phyloP scores from a whole-genome alignment of 2,888 invertebrate species.

The Leptopilina drosophilae region DNA sequence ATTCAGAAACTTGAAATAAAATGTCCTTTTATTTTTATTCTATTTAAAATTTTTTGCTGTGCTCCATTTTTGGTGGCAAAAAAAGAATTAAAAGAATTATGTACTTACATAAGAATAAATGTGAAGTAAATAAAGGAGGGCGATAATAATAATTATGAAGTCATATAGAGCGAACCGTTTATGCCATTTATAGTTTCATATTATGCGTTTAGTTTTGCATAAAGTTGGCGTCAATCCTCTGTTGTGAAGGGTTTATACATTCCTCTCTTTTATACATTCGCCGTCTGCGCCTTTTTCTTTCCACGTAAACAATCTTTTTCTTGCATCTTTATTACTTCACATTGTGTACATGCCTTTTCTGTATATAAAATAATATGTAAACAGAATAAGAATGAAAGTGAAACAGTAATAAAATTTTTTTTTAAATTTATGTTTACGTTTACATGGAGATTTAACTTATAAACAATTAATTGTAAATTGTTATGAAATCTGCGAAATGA shows the following conservation, averaged over 20 bases:
- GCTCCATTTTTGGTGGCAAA: not conserved
- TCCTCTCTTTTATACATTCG: not conserved
- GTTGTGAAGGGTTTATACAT: not conserved
- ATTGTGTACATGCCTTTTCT: not conserved
- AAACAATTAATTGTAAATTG: too few relatives aligned
- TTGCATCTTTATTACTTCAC: conserved; percentile 5
- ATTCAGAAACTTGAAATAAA: not conserved
- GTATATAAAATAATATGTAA: too few relatives aligned
- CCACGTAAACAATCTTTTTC: conserved; percentile 16
- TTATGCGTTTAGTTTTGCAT: conserved; percentile 20
- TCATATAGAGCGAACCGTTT: conserved; percentile 22
- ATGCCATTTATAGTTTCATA: conserved; percentile 3
- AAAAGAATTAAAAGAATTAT: not conserved
- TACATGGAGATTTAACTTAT: too few relatives aligned
- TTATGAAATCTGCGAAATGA: too few relatives aligned
- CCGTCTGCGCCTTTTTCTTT: not conserved
- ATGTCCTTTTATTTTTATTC: too few relatives aligned
- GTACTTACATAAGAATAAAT: not conserved
- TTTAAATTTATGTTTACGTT: too few relatives aligned
- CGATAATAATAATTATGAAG: conserved; percentile 12
- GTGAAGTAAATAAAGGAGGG: conserved; percentile 7
- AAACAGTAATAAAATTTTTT: too few relatives aligned
- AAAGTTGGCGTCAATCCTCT: not conserved
- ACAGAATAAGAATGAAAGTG: not conserved
- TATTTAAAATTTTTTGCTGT: not conserved